Evolutionary conservation across 2,888 invertebrate genomes (phyloP).

Genomic region (Acholoe squamosa): DNA sequence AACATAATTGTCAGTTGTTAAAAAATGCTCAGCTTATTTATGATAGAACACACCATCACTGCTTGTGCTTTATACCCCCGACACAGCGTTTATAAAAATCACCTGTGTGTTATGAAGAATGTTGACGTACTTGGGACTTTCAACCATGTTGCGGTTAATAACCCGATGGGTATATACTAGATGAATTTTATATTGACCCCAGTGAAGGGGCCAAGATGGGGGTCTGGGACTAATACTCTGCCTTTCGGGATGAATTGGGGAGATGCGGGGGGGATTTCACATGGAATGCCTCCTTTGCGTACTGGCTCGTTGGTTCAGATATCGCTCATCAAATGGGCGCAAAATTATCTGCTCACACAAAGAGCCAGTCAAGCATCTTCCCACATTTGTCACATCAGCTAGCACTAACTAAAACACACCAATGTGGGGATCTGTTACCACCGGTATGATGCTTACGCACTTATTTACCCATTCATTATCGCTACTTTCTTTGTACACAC

Average conservation of each 20-base stretch:
- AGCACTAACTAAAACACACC: too few species aligned
- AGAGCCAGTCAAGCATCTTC: too few species aligned
- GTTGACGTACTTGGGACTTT: neutral
- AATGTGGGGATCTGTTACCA: too few species aligned
- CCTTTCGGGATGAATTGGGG: neutral
- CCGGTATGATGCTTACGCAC: too few species aligned
- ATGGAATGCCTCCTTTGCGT: constrained; percentile 29
- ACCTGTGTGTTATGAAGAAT: neutral
- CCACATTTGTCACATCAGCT: too few species aligned
- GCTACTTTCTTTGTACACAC: too few species aligned
- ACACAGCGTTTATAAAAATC: neutral
- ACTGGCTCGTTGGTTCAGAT: neutral
- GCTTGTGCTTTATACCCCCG: too few species aligned
- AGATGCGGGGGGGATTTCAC: neutral
- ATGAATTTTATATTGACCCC: neutral
- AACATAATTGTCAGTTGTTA: constrained; percentile 6
- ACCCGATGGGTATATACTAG: constrained; percentile 46
- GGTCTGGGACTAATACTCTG: constrained; percentile 29
- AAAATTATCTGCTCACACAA: too few species aligned
- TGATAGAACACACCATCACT: too few species aligned
- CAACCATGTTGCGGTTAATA: neutral
- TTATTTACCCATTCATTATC: too few species aligned
- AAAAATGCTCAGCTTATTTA: constrained; percentile 9
- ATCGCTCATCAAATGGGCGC: neutral
- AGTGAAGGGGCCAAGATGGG: neutral